Evolutionary conservation across 2,113 vertebrate species (phyloP).

Genomic region (Calonectris borealis): DNA sequence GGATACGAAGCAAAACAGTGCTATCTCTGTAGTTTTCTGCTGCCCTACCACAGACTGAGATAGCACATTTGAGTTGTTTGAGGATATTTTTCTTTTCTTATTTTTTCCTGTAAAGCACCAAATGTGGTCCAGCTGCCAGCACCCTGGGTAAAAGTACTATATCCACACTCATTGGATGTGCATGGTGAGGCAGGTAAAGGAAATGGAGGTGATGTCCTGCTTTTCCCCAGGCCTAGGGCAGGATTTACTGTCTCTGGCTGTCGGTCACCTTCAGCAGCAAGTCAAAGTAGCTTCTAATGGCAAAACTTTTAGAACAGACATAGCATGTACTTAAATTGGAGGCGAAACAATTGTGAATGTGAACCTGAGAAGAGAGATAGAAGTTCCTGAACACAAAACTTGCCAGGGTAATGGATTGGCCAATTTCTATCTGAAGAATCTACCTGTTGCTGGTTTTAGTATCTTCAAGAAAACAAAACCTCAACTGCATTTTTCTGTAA

Average conservation of each 20-base stretch:
- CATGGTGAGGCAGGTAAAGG: background rate
- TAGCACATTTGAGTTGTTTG: background rate
- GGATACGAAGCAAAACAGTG: too few species aligned
- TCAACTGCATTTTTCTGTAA: background rate
- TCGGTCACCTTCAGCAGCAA: background rate
- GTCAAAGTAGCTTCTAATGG: background rate
- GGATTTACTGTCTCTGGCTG: background rate
- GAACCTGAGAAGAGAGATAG: background rate
- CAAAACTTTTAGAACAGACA: background rate
- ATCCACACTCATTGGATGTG: background rate
- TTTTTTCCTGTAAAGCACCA: background rate
- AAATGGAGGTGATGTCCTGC: background rate
- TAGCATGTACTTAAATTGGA: background rate
- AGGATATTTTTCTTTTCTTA: too few species aligned
- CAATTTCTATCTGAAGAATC: background rate
- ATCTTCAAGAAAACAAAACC: background rate
- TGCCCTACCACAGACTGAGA: background rate
- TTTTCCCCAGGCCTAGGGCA: background rate
- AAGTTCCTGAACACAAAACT: background rate
- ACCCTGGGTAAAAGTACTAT: background rate
- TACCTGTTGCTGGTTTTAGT: background rate
- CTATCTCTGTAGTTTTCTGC: background rate
- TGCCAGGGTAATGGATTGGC: background rate
- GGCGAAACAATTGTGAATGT: background rate
- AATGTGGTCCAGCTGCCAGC: background rate